phyloP scores from a whole-genome alignment of 2,888 invertebrate species.

The Napeogenes inachia region DNA sequence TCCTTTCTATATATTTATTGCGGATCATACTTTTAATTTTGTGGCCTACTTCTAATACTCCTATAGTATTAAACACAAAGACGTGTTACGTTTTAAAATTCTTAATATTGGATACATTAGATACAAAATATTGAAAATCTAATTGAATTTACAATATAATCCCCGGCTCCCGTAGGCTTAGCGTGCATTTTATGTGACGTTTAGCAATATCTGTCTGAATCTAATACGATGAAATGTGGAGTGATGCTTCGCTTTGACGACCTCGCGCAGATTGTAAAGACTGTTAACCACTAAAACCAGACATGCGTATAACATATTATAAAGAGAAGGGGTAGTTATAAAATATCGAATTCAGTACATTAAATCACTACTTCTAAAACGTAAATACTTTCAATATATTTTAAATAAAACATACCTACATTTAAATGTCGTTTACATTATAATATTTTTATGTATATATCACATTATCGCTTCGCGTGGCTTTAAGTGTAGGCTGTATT shows the following conservation, averaged over 20 bases:
- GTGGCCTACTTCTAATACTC: too few relatives aligned
- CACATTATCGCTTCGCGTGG: conserved; percentile 19
- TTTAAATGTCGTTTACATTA: too few relatives aligned
- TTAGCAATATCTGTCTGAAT: conserved; percentile 69
- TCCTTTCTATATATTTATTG: too few relatives aligned
- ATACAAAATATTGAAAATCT: conserved; percentile 35
- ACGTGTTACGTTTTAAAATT: neutral
- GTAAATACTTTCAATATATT: too few relatives aligned
- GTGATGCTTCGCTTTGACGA: conserved; percentile 48
- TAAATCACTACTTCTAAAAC: too few relatives aligned
- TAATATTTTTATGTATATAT: neutral
- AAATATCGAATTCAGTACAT: neutral
- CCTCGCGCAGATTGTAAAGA: conserved; percentile 33
- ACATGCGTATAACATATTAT: neutral
- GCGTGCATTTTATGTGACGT: conserved; percentile 64
- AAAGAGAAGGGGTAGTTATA: neutral
- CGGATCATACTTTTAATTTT: too few relatives aligned
- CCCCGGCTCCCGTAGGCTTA: conserved; percentile 41
- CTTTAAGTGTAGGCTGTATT: conserved; percentile 29
- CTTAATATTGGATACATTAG: conserved; percentile 1
- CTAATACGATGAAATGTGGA: conserved; percentile 66
- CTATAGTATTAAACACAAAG: too few relatives aligned
- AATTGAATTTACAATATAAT: conserved; percentile 51
- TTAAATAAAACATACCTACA: too few relatives aligned
- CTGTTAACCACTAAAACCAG: conserved; percentile 20